Conservation (phyloP, 2,113 vertebrate species). For the Lichenostomus cassidix region DNA sequence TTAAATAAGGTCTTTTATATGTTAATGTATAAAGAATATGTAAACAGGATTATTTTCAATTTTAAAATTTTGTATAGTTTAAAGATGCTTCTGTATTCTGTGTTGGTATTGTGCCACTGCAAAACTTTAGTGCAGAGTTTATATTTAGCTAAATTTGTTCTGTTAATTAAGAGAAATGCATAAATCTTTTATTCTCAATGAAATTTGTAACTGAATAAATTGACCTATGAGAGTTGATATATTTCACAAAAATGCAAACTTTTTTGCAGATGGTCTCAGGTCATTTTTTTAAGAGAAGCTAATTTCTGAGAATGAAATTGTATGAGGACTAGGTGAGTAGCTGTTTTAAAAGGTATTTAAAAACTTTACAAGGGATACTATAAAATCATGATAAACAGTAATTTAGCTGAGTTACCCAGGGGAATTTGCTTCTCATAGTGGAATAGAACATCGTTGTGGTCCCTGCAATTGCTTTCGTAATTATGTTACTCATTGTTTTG, state of each 20-base stretch:
- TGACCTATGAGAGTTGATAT: slow-evolving; percentile 74
- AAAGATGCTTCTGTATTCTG: slow-evolving; percentile 79
- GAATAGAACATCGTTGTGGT: not conserved
- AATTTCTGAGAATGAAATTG: not conserved
- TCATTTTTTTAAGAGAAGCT: slow-evolving; percentile 1
- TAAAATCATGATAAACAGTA: not conserved
- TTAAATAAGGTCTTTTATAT: slow-evolving; percentile 83
- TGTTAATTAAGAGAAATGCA: slow-evolving; percentile 78
- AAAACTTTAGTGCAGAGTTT: slow-evolving; percentile 80
- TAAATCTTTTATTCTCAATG: slow-evolving; percentile 82
- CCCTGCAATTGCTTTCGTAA: not conserved
- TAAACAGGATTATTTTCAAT: slow-evolving; percentile 81
- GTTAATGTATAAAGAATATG: slow-evolving; percentile 81
- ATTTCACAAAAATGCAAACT: slow-evolving; percentile 63
- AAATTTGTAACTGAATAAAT: slow-evolving; percentile 82
- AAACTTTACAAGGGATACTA: not conserved
- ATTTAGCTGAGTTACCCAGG: not conserved
- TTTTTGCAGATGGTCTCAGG: slow-evolving; percentile 29
- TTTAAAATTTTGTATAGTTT: slow-evolving; percentile 82
- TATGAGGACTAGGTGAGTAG: not conserved
- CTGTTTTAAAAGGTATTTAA: not conserved
- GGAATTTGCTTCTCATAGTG: not conserved
- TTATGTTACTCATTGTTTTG: rapidly evolving
- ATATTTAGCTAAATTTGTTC: slow-evolving; percentile 81
- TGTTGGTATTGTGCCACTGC: slow-evolving; percentile 77